Base-by-base conservation (phyloP, 2,113 vertebrate species). In the Scartelaos histophorus region DNA sequence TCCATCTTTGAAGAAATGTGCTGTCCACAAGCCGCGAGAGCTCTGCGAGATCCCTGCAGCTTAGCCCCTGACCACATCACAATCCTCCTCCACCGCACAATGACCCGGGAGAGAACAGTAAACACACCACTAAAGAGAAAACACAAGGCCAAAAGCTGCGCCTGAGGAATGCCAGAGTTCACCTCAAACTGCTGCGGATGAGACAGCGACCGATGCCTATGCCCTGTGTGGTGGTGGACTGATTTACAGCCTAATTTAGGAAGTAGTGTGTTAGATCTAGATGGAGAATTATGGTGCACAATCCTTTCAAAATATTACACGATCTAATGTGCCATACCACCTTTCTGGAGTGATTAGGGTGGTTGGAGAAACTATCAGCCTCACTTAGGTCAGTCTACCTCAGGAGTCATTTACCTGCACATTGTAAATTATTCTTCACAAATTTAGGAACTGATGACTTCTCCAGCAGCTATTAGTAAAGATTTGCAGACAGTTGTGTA, bases 51-150 rank as follows among this genome's bases (percentile, higher is more conserved):
- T 81, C 19, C 73, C 43, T 51, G 7, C 13, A 34, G 74, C 71
- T 80, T 83, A 81, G 68, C 73, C 68, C 71, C 71, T 81, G 74
- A 84, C 84, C 82, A 68, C 79, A 76, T 82, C 76, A 86, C 76
- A 76, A 85, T 67, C 71, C 70, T 73, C 70, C n/a, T 15, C 73
- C 61, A 77, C 85, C 80, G 54, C 85, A 87, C 35, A 75, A 53
- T 67, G 76, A 86, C 76, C 75, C 70, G 71, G 74, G 58, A 83
- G 83, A 79, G 75, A 82, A 85, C 53, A 81, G 74, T 76, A 82
- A 87, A 83, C 69, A 87, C 64, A 75, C 61, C 66, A 62, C 57
- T 67, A 15, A 17, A 17, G 43, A 69, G 69, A 71, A 73, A 73
- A 82, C 69, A 77, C 35, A 76, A 65, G 71, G 71, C 58, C 58